phyloP scores from a whole-genome alignment of 2,888 invertebrate species.

The Leucoptera coffeella region DNA sequence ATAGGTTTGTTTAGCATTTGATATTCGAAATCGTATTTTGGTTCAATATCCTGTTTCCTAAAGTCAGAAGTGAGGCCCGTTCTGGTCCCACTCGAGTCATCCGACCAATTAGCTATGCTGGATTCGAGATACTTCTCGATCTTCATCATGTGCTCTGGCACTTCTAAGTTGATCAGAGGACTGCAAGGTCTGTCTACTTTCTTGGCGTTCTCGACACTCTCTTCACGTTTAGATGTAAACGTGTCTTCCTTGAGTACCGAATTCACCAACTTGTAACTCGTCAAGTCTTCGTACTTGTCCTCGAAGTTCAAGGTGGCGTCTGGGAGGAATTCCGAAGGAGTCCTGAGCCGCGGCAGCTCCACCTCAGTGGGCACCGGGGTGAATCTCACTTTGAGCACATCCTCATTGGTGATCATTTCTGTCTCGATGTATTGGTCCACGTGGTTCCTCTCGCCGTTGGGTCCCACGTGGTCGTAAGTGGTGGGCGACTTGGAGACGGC shows the following conservation, averaged over 20 bases:
- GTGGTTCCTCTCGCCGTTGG: slow-evolving; percentile 21
- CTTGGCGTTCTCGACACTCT: slow-evolving; percentile 10
- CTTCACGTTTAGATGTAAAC: slow-evolving; percentile 10
- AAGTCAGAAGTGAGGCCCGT: neutral
- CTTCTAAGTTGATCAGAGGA: slow-evolving; percentile 24
- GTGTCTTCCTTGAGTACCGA: slow-evolving; percentile 25
- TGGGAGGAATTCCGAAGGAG: slow-evolving; percentile 14
- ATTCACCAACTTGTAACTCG: slow-evolving; percentile 43
- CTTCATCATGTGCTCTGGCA: slow-evolving; percentile 34
- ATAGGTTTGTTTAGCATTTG: too few relatives aligned
- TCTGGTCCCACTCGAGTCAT: neutral
- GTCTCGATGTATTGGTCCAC: slow-evolving; percentile 36
- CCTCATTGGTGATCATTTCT: slow-evolving; percentile 39
- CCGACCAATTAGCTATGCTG: slow-evolving; percentile 16
- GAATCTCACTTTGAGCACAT: slow-evolving; percentile 37
- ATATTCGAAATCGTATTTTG: too few relatives aligned
- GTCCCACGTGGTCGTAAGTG: slow-evolving; percentile 11
- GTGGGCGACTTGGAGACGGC: slow-evolving; percentile 35
- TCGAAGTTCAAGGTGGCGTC: slow-evolving; percentile 20
- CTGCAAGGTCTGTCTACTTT: slow-evolving; percentile 16
- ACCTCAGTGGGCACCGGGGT: slow-evolving; percentile 28
- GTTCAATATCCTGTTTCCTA: too few relatives aligned
- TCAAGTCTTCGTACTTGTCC: slow-evolving; percentile 32
- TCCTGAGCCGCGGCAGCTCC: slow-evolving; percentile 18
- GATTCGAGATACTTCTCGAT: slow-evolving; percentile 39